Evolutionary conservation across 2,797 vertebrate species (phyloP).

Genomic region (Peromyscus melanophrys): DNA sequence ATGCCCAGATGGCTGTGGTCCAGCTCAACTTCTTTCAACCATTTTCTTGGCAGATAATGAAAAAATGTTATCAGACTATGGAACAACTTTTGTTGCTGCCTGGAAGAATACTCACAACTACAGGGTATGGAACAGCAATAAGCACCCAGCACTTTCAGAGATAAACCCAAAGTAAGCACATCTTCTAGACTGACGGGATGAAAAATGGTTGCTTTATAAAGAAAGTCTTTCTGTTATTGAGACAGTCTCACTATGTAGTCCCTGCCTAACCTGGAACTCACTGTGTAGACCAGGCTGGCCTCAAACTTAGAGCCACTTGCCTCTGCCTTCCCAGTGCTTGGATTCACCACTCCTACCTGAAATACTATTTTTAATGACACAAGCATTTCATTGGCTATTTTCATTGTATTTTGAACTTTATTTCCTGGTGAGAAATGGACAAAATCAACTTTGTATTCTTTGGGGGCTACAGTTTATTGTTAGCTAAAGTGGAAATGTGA

Average conservation of each 20-base stretch:
- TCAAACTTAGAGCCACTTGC: background rate
- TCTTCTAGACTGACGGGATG: background rate
- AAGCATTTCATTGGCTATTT: background rate
- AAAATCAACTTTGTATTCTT: conserved; percentile 34
- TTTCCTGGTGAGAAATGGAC: background rate
- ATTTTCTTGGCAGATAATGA: conserved; percentile 93
- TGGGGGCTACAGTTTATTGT: background rate
- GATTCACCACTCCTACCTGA: background rate
- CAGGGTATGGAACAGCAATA: conserved; percentile 97
- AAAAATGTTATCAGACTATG: conserved; percentile 95
- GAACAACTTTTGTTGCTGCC: conserved; percentile 92
- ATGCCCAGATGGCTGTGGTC: background rate
- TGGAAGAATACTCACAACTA: conserved; percentile 98
- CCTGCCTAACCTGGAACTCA: background rate
- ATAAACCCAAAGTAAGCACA: conserved; percentile 94
- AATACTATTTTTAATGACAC: background rate
- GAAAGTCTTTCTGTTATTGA: background rate
- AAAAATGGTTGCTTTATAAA: background rate
- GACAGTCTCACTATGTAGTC: background rate
- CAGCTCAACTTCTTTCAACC: conserved; percentile 54
- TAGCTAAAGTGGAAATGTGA: background rate
- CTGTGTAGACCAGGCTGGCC: background rate
- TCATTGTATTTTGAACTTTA: conserved; percentile 51
- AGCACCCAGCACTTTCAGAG: conserved; percentile 94
- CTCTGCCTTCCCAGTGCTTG: background rate